Evolutionary conservation across 2,797 vertebrate species (phyloP), one percentile per base, ranked within the genome.

Genomic region (Mormyrops boulengeri): DNA sequence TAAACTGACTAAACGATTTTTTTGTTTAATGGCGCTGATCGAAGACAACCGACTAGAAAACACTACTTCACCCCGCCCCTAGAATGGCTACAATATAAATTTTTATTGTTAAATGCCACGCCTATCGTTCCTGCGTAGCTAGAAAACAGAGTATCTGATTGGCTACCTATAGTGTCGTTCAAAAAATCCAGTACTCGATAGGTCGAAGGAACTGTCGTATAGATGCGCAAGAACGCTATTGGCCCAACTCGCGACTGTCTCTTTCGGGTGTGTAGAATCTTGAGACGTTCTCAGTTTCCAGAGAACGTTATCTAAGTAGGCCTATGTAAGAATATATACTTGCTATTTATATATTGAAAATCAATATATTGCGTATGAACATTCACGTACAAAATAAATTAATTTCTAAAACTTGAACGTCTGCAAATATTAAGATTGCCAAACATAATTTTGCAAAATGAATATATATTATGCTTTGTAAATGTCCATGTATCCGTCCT

Each of bases 11-110:
- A 17, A 47, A 49, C 55, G 26, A 73, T 11, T 30, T 89, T 44
- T n/a, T 12, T 44, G 30, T 34, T 62, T 87, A 89, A 89, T 89
- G 89, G 89, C 89, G 89, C 30, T 52, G 60, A 30, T 22, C 49
- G 8, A 50, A 50, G 14, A 69, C 6, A 52, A 38, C 30, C 1
- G 49, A 87, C 52, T 62, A n/a, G 85, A 62, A 86, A 89, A 73
- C 84, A 89, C 62, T 89, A 62, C 44, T 8, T 77, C 11, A 19
- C 84, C 60, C 89, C 84, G 62, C 89, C 84, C 17, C 62, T 85
- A 26, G 9, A 87, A 87, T 49, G 49, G 66, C 26, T 49, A 34
- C 50, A 69, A 89, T 89, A 87, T 89, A 87, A 38, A 17, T 2
- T 62, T 52, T n/a, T 49, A 89, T 89, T 89, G 89, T 87, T 30